Conservation (phyloP, 2,113 vertebrate genomes). For the Rafetus swinhoei region DNA sequence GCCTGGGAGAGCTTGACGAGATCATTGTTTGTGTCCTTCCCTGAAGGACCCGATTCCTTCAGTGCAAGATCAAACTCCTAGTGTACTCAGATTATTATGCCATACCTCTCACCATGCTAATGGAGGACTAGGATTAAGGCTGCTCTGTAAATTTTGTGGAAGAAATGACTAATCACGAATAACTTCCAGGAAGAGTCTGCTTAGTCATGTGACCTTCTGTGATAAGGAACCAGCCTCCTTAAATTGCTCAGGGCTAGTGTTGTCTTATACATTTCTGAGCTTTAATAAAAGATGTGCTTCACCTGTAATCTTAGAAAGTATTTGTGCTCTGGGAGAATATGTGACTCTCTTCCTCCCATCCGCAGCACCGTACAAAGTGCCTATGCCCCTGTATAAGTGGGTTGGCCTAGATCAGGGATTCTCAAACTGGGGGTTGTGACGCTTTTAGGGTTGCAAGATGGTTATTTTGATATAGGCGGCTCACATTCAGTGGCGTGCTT, state of each 20-base stretch:
- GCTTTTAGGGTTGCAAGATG: too few species aligned
- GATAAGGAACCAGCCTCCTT: neutral
- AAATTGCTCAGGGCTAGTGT: neutral
- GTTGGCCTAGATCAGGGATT: neutral
- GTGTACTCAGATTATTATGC: neutral
- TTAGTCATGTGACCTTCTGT: neutral
- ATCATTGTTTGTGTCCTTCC: neutral
- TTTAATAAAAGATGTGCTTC: neutral
- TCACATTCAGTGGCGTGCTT: too few species aligned
- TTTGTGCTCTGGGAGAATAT: neutral
- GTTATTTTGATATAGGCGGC: too few species aligned
- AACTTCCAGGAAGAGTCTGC: neutral
- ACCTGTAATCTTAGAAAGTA: neutral
- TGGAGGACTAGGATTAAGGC: neutral
- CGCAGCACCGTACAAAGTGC: neutral
- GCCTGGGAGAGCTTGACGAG: neutral
- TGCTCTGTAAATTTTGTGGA: neutral
- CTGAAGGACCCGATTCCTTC: neutral
- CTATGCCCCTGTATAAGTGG: neutral
- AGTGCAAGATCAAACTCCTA: neutral
- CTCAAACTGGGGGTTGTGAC: too few species aligned
- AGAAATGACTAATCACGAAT: neutral
- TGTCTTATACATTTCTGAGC: neutral
- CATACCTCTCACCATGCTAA: neutral
- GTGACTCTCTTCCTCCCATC: neutral